phyloP scores from a whole-genome alignment of 2,797 vertebrate species.

The Natrix natrix region DNA sequence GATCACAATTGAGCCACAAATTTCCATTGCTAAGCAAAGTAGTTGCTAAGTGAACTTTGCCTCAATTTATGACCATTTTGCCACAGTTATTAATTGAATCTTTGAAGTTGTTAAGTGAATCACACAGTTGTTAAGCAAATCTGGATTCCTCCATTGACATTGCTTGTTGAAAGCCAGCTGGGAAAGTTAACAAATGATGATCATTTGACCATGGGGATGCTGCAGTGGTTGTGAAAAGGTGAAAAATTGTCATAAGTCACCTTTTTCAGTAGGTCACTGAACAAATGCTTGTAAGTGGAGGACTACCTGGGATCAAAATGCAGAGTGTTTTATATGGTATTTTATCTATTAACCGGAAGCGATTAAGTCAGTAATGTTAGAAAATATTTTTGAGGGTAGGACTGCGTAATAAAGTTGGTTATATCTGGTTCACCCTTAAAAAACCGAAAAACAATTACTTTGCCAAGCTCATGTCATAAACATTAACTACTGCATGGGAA shows the following conservation, averaged over 20 bases:
- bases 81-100: background rate
- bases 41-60: background rate
- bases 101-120: background rate
- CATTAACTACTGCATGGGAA: background rate
- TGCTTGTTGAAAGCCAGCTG: background rate
- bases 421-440: background rate
- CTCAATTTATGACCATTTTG: background rate
- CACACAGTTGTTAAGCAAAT: background rate
- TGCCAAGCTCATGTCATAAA: background rate
- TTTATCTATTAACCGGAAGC: background rate
- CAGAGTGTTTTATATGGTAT: background rate
- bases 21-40: background rate
- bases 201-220: background rate
- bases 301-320: background rate
- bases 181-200: background rate
- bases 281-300: background rate
- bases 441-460: background rate
- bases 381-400: background rate
- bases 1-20: background rate
- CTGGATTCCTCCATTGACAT: background rate
- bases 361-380: background rate
- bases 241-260: background rate
- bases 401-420: background rate
- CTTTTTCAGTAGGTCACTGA: background rate
- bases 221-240: background rate